A percentile compares a stretch with the other conserved stretches of the same genome.
Conservation (phyloP, 2,113 vertebrate species). For the Hystrix brachyura region DNA sequence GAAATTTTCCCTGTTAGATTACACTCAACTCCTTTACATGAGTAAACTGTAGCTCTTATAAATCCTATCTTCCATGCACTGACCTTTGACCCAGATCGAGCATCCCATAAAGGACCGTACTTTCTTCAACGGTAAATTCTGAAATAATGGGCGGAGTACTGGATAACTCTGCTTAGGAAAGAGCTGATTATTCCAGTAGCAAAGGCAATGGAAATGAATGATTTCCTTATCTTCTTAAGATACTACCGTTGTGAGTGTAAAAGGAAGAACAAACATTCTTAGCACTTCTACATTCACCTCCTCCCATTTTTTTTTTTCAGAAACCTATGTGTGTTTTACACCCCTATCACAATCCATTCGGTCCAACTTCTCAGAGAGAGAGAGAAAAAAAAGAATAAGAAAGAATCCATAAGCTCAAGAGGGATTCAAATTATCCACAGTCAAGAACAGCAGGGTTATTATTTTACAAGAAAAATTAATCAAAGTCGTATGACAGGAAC, state of each 20-base stretch:
- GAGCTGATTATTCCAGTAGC: neutral
- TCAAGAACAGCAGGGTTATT: neutral
- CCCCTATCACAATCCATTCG: neutral
- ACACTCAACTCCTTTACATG: neutral
- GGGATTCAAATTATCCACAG: neutral
- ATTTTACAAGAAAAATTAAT: neutral
- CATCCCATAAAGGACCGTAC: neutral
- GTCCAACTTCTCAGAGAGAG: neutral
- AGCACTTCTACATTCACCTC: neutral
- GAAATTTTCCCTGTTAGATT: neutral
- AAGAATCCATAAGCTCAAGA: neutral
- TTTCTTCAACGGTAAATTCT: neutral
- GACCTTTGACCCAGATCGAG: slow-evolving; percentile 24
- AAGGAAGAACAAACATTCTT: neutral
- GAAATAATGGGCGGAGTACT: neutral
- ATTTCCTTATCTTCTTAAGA: neutral
- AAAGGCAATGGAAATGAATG: neutral
- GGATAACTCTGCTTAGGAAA: slow-evolving; percentile 39
- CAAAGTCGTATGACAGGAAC: neutral
- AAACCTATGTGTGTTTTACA: neutral
- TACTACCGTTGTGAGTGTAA: neutral
- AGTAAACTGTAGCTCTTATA: neutral
- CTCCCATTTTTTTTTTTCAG: too few relatives aligned
- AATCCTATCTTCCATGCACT: neutral
- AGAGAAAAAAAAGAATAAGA: neutral